Evolutionary conservation across 2,113 vertebrate genomes (phyloP).

Genomic region (Atractosteus spatula): DNA sequence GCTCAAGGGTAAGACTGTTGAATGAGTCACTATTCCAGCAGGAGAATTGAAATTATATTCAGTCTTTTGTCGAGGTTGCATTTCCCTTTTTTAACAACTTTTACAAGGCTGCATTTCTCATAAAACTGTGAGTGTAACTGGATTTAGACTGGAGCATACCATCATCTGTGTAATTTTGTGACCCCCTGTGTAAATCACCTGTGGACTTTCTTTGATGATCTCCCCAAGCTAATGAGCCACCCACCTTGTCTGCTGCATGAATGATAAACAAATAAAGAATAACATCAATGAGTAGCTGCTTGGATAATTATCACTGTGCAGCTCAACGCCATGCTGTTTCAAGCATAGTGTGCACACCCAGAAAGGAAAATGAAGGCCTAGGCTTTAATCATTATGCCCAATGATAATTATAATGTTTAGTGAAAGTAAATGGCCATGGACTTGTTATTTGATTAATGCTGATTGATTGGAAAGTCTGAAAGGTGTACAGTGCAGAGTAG

Average conservation of each 20-base stretch:
- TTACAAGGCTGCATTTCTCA: too few relatives aligned
- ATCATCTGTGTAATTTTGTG: too few relatives aligned
- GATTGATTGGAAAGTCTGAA: conserved; percentile 2
- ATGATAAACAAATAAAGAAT: too few relatives aligned
- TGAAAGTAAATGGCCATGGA: conserved; percentile 6
- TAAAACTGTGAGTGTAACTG: too few relatives aligned
- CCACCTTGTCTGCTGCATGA: background rate
- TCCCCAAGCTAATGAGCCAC: background rate
- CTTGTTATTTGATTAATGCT: background rate
- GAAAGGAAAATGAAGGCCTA: background rate
- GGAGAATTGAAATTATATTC: too few relatives aligned
- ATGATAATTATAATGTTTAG: conserved; percentile 4
- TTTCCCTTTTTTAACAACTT: too few relatives aligned
- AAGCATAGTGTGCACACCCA: background rate
- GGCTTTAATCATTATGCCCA: background rate
- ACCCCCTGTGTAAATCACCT: background rate
- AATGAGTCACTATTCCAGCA: too few relatives aligned
- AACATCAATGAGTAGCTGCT: background rate
- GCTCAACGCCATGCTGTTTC: background rate
- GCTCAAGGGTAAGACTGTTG: too few relatives aligned
- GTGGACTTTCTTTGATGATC: background rate
- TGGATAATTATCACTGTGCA: background rate
- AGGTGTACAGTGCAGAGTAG: background rate
- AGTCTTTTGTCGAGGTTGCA: too few relatives aligned
- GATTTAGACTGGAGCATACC: too few relatives aligned